Evolutionary conservation across 2,888 invertebrate species (phyloP).

Genomic region (Xylota segnis): DNA sequence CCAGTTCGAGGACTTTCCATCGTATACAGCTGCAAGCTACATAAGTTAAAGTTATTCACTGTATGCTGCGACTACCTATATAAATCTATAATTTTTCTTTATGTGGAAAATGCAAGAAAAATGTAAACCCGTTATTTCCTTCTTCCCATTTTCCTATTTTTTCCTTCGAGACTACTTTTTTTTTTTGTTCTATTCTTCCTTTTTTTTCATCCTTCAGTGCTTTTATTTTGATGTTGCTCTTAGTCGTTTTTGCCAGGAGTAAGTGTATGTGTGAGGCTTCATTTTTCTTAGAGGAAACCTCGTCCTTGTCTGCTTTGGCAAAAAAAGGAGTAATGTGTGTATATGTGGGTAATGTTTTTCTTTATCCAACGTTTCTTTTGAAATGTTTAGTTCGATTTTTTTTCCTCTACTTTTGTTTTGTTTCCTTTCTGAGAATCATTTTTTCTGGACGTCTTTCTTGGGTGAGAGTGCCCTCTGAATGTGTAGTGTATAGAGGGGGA

Average conservation of each 20-base stretch:
- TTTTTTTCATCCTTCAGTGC: constrained; percentile 66
- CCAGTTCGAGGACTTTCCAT: too few relatives aligned
- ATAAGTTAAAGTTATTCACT: constrained; percentile 36
- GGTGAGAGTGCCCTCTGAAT: constrained; percentile 11
- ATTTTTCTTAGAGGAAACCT: constrained; percentile 62
- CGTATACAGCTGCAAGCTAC: neutral
- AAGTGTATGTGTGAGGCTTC: constrained; percentile 37
- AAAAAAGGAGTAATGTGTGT: constrained; percentile 55
- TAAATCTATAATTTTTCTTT: constrained; percentile 75
- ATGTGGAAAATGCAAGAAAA: constrained; percentile 76
- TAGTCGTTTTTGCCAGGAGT: constrained; percentile 48
- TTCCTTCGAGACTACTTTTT: constrained; percentile 60
- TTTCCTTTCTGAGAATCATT: constrained; percentile 61
- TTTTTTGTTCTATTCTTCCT: constrained; percentile 21
- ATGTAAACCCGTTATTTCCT: constrained; percentile 75
- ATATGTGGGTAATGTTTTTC: constrained; percentile 77
- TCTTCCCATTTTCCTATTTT: constrained; percentile 61
- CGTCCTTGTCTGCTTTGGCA: constrained; percentile 8
- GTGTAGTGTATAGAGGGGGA: neutral
- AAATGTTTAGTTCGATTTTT: constrained; percentile 66
- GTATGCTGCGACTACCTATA: constrained; percentile 58
- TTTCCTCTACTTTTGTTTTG: constrained; percentile 60
- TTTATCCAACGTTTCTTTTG: constrained; percentile 74
- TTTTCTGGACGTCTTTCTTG: constrained; percentile 26
- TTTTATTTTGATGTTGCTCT: constrained; percentile 72